Base-by-base conservation (phyloP, 2,888 invertebrate genomes). In the Dryobotodes eremita region DNA sequence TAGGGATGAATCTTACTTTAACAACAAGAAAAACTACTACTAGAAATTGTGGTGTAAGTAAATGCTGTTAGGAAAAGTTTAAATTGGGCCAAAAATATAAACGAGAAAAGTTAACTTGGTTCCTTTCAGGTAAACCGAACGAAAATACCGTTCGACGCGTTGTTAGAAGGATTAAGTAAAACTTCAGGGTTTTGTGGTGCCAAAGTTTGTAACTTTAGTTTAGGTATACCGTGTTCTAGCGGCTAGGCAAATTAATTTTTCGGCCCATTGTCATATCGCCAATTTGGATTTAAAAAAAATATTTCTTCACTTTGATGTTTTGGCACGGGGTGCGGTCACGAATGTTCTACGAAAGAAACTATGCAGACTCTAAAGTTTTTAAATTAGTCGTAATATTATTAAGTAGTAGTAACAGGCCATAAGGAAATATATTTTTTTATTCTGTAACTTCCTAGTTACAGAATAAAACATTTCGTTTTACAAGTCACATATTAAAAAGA, bases 41-140 rank as follows among this genome's bases (percentile, higher is more conserved):
- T 59, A 10, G 7, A 76, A 72, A 75, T 57, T 59, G 74, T 57
- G 61, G 77, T 65, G n/a, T 69, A 75, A 74, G n/a, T 69, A 72
- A 77, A 77, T 62, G 31, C 31, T 42, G n/a, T 64, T 68, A 62
- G 31, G 4, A 13, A 71, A 82, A 82, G 59, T 84, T 82, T 71
- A 66, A 82, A 62, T 82, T 55, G 64, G 55, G 66, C 66, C 65
- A 31, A 78, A 65, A 85, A 85, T 71, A 77, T 82, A 77, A 81
- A 83, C 73, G 72, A 69, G 68, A 71, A 74, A 82, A 82, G 82
- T 82, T 85, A 69, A 77, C 73, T 84, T 15, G 5, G 71, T 64
- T 85, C 20, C 74, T 84, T 77, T 69, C 23, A 50, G 66, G 64
- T 62, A 15, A 68, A 57, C 65, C 55, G 15, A 55, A 68, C 36